A percentile compares a stretch with the other conserved stretches of the same genome.
Conservation (phyloP, 35 echinoderm and acorn worm genomes). For the Holothuria glaberrima region DNA sequence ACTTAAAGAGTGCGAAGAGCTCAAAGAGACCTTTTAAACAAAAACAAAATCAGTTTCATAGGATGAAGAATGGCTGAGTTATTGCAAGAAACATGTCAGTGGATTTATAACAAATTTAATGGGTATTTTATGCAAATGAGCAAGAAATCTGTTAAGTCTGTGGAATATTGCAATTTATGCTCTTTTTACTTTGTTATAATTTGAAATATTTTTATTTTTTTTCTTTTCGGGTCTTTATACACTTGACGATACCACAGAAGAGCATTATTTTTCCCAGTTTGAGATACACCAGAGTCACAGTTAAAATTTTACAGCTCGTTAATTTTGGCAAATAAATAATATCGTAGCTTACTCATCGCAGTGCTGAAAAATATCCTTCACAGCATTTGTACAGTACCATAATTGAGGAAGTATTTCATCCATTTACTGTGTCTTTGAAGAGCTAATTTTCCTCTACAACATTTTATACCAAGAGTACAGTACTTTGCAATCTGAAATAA, state of each 20-base stretch:
- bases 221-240: constrained; percentile 9
- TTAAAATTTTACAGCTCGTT: not conserved
- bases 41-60: constrained; percentile 1
- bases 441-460: not conserved
- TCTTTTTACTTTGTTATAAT: not conserved
- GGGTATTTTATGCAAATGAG: constrained; percentile 14
- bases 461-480: not conserved
- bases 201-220: constrained; percentile 3
- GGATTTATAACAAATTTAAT: not conserved
- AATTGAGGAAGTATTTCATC: constrained; percentile 12
- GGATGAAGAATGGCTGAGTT: constrained; percentile 1
- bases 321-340: not conserved
- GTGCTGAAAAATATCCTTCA: constrained; percentile 10
- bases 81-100: not conserved
- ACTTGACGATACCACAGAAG: constrained; percentile 18
- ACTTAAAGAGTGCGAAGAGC: not conserved
- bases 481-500: constrained; percentile 16
- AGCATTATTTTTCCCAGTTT: constrained; percentile 5
- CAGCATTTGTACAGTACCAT: not conserved
- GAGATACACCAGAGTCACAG: not conserved
- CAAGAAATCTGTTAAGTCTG: not conserved
- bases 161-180: constrained; percentile 25
- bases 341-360: not conserved
- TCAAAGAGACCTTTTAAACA: constrained; percentile 1
- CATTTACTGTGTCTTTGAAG: not conserved